Evolutionary conservation across 2,888 invertebrate species (phyloP), one percentile per base, ranked within the genome.

Genomic region (Trachelus iudaicus): DNA sequence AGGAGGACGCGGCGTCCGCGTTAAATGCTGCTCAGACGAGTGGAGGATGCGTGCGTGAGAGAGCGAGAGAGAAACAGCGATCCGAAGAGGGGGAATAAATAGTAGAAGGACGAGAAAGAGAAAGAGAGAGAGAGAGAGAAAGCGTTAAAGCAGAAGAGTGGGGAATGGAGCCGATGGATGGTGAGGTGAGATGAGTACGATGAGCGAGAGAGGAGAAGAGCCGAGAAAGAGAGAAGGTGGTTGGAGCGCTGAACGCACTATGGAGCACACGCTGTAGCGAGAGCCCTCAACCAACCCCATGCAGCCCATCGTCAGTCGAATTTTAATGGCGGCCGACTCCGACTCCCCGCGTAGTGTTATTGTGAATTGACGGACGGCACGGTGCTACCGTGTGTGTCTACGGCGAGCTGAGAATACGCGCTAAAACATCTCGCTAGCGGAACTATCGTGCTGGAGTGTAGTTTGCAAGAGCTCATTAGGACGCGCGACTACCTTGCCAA

Each of bases 291-390:
- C 82, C 83, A 76, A 76, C 73, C 75, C 79, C 78, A 76, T 75
- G 77, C 79, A 76, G 73, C 76, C 78, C 83, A 75, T 81, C 80
- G 84, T 84, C 86, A 87, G 86, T 87, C 89, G 89, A 87, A 90
- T 88, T 88, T 90, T 89, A 90, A 89, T 90, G 90, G 89, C 90
- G 90, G 88, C 88, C 87, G 85, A 85, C 85, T 84, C 83, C 80
- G 85, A 86, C 83, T 88, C 83, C 79, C 85, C 86, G 86, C 85
- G 86, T 86, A 86, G 88, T 90, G 88, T 89, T 89, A 87, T 88
- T 85, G 87, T 87, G 84, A 88, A 86, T 85, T 85, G 86, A 88
- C 85, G 80, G 76, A 84, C 80, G 69, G 79, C 75, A 75, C 77
- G 77, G 73, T 73, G 73, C 77, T 77, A 71, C 76, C 13, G 73